Evolutionary conservation across 2,888 invertebrate genomes (phyloP).

Genomic region (Dusona sp.): DNA sequence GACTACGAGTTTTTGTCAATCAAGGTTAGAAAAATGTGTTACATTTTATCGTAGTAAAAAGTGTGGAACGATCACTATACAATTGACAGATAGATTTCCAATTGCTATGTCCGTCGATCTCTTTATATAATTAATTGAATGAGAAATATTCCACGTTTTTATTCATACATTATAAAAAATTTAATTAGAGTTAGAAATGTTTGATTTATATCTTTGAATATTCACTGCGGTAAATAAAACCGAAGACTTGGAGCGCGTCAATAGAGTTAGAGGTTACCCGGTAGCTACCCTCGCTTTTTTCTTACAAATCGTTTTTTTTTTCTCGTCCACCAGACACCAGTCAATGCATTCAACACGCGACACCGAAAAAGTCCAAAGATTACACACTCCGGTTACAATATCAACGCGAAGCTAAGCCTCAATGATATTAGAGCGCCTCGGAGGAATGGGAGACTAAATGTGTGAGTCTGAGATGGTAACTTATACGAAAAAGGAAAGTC

Average conservation of each 20-base stretch:
- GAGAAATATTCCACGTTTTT: neutral
- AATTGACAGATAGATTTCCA: neutral
- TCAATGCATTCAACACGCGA: neutral
- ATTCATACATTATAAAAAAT: neutral
- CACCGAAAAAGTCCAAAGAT: constrained; percentile 14
- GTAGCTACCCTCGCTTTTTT: neutral
- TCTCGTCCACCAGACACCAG: neutral
- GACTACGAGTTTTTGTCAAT: constrained; percentile 1
- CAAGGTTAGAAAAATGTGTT: neutral
- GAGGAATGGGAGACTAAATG: constrained; percentile 16
- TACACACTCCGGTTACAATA: constrained; percentile 16
- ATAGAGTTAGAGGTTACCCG: neutral
- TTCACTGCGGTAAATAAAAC: neutral
- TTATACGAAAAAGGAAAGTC: constrained; percentile 36
- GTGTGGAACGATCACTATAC: neutral
- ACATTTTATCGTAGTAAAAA: neutral
- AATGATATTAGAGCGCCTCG: constrained; percentile 33
- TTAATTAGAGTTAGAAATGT: neutral
- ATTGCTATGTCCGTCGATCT: neutral
- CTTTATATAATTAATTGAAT: neutral
- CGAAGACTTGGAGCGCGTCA: neutral
- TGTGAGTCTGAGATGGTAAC: constrained; percentile 46
- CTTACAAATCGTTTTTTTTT: neutral
- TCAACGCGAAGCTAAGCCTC: constrained; percentile 44
- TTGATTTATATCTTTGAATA: neutral